Evolutionary conservation across 1,140 invertebrate species (phyloP).

Genomic region (Penaeus indicus): DNA sequence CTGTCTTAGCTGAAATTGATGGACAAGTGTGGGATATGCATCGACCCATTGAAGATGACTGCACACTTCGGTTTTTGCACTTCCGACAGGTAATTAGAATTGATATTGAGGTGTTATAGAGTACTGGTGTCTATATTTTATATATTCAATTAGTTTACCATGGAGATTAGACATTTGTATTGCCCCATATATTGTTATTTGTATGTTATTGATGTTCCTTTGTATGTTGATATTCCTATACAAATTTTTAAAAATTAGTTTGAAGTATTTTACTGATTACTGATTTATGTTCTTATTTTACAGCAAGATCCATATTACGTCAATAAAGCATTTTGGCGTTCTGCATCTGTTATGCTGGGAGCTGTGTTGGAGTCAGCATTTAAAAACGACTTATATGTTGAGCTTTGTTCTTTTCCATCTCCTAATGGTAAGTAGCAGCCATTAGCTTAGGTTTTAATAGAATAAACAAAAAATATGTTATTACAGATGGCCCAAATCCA

Average conservation of each 20-base stretch:
- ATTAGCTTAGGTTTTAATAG: too few species aligned
- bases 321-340: constrained; percentile 91
- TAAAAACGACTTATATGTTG: constrained; percentile 82
- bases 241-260: too few species aligned
- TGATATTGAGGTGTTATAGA: not conserved
- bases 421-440: constrained; percentile 77
- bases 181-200: too few species aligned
- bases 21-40: constrained; percentile 92
- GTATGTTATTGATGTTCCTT: too few species aligned
- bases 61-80: constrained; percentile 84
- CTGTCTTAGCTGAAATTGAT: constrained; percentile 86
- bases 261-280: not conserved
- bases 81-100: constrained; percentile 73
- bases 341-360: constrained; percentile 89
- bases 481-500: too few species aligned
- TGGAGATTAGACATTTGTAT: too few species aligned
- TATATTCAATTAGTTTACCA: too few species aligned
- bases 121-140: not conserved
- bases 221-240: too few species aligned
- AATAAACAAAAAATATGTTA: too few species aligned
- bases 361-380: constrained; percentile 83
- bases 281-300: not conserved
- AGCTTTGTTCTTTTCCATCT: constrained; percentile 87
- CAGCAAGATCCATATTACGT: constrained; percentile 71
- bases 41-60: constrained; percentile 83